Percentiles rank a stretch among this genome's conserved stretches.
phyloP scores from a whole-genome alignment of 2,113 vertebrate genomes.

The Neomonachus schauinslandi region DNA sequence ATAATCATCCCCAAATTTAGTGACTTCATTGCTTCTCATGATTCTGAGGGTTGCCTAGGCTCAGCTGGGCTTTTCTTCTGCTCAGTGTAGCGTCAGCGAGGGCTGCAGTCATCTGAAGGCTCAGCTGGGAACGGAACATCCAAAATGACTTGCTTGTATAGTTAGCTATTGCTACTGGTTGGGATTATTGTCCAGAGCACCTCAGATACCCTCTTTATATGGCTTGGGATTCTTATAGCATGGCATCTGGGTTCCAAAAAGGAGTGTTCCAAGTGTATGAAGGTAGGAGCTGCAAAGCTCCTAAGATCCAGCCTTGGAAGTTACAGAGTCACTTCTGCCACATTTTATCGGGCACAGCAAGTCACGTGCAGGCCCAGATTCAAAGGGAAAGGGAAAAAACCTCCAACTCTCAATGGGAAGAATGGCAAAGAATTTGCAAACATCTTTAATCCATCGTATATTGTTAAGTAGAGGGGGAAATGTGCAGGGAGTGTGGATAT shows the following conservation, averaged over 20 bases:
- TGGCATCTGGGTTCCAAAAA: neutral
- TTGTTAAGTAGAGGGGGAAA: neutral
- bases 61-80: neutral
- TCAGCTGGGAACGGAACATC: neutral
- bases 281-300: neutral
- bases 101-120: neutral
- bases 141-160: neutral
- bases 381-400: neutral
- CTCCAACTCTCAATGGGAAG: neutral
- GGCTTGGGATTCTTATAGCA: neutral
- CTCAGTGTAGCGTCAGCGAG: neutral
- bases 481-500: neutral
- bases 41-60: neutral
- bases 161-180: neutral
- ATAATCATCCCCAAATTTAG: neutral
- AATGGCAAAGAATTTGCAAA: slow-evolving; percentile 24
- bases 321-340: neutral
- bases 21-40: neutral
- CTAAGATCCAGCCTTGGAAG: neutral
- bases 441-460: neutral
- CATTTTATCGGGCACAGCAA: neutral
- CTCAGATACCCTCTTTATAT: neutral
- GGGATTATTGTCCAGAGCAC: neutral
- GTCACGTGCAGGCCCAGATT: neutral
- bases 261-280: neutral